Evolutionary conservation across 2,113 vertebrate species (phyloP).

Genomic region (Ploceus nigricollis): DNA sequence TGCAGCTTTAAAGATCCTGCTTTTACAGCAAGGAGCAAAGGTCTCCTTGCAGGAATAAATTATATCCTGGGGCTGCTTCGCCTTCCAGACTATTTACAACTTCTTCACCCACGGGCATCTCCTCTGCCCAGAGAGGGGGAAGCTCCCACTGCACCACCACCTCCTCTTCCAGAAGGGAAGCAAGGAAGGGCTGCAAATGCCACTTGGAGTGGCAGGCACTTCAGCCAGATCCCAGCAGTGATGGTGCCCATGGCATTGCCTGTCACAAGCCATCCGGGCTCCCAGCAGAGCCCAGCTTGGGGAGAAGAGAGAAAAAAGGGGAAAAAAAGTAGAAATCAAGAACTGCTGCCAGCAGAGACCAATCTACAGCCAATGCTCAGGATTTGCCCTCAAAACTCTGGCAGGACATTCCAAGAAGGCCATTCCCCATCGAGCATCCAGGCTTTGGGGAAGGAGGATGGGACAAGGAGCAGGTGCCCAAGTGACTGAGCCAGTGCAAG

Average conservation of each 20-base stretch:
- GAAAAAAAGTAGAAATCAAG: background rate
- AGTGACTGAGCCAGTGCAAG: background rate
- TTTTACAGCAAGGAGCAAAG: background rate
- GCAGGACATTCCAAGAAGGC: background rate
- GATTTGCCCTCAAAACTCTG: background rate
- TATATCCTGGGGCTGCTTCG: background rate
- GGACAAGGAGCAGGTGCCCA: background rate
- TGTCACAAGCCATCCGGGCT: background rate
- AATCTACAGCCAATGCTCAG: background rate
- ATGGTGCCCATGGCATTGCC: background rate
- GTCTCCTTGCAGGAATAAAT: background rate
- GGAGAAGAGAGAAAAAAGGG: background rate
- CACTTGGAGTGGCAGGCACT: conserved; percentile 34
- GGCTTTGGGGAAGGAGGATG: background rate
- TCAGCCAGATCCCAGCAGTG: background rate
- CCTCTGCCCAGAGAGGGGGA: background rate
- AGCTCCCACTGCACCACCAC: background rate
- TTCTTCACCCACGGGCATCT: background rate
- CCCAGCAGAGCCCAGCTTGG: background rate
- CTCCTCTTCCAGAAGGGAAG: background rate
- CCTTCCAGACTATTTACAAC: conserved; percentile 27
- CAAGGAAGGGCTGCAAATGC: background rate
- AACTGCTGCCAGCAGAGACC: background rate
- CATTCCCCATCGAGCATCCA: background rate
- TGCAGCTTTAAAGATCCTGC: background rate